Base-by-base conservation (phyloP, 2,888 invertebrate genomes). In the Thecocarcelia acutangulata region DNA sequence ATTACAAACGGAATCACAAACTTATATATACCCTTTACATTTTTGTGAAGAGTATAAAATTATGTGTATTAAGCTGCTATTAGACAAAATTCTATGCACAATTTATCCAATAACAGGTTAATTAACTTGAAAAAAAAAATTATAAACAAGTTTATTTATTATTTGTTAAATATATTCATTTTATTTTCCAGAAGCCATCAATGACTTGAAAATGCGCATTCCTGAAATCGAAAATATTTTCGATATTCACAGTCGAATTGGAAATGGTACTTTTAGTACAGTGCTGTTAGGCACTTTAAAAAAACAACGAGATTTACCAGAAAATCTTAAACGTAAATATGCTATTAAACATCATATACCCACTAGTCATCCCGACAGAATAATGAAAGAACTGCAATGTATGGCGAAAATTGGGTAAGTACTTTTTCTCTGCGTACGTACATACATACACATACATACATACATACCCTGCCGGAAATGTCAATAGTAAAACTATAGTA, bases 321-420 rank as follows among this genome's bases (percentile, higher is more conserved):
- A 91, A 1, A 84, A 89, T 6, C 88, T 91, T 69, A 92, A 92
- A 61, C 92, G 93, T 84, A 92, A 93, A 90, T 96, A 94, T 91
- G 97, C 97, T 2, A 93, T 97, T 75, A 97, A 97, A 89, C 96
- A 97, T 91, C 93, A 97, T 61, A 94, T 97, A 84, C 97, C 97
- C 4, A 97, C 97, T 2, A 95, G 95, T 83, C 96, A 96, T 89
- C 97, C 97, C 0, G 93, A 93, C 56, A 92, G 97, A 81, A 94
- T 97, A 69, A 94, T 95, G 87, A 94, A 94, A 86, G 97, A 97
- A 91, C 91, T 97, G 68, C 92, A 93, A 84, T 97, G 96, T 88
- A 92, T 97, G 85, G 93, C 93, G 85, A 93, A 94, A 84, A 95
- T 96, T 87, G 96, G 96, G 95, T 95, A 91, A 88, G 89, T 52